Base-by-base conservation (phyloP, 1,140 invertebrate species). In the Drosophila nannoptera region DNA sequence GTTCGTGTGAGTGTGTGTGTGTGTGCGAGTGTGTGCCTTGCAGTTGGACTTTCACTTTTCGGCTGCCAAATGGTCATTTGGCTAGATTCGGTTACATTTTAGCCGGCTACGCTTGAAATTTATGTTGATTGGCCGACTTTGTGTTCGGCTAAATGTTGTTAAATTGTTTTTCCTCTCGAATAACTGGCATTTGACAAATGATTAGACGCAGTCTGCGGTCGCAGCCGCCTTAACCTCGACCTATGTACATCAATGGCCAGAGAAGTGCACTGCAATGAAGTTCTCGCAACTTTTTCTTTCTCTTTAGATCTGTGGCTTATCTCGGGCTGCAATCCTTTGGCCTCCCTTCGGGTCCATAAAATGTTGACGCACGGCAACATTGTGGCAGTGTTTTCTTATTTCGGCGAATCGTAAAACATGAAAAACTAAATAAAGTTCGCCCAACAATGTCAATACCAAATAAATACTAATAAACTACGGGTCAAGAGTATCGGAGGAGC, bases 131-230 rank as follows among this genome's bases (percentile, higher is more conserved):
- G 81, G 67, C 66, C 66, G 56, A 74, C 43, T 77, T 86, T 77
- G 70, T 64, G 58, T 70, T 62, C 73, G 72, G 77, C 75, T 86
- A 77, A 86, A 81, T 58, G 68, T 54, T 70, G 68, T 70, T 70
- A 59, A 70, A 70, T 65, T 66, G 68, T 87, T 77, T 80, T 86
- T 68, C 81, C 61, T 66, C 66, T 64, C 29, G 71, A 84, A 72
- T 86, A 74, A 86, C 81, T 77, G 77, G 68, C 80, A 75, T 65
- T 86, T 80, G 81, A 86, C 81, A 86, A 86, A 86, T 86, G 81
- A 77, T 77, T 68, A 68, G 66, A 38, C 60, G 38, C n/a, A 53
- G 55, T 43, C 63, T 69, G 50, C 46, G 67, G 46, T 48, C 33
- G 66, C 63, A 38, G 11, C 12, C 46, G 11, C 11, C 48, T 9